phyloP scores from a whole-genome alignment of 1,140 invertebrate genomes.

The Pogonognathellus flavescens region DNA sequence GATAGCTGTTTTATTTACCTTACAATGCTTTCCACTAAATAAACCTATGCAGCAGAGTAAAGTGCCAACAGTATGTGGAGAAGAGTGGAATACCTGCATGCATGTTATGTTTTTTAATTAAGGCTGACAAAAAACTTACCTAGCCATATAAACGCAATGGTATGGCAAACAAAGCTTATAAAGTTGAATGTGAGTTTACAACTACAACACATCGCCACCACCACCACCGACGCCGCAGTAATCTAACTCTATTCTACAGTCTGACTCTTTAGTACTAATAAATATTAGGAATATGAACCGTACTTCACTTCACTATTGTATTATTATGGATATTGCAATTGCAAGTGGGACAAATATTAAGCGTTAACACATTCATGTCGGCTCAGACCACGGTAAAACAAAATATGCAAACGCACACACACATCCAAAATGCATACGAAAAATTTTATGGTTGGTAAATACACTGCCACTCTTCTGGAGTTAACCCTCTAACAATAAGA shows the following conservation, averaged over 20 bases:
- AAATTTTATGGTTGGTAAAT: conserved; percentile 62
- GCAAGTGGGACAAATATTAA: no score
- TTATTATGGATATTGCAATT: no score
- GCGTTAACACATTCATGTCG: no score
- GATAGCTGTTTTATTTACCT: no score
- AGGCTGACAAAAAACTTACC: conserved; percentile 20
- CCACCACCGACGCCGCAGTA: no score
- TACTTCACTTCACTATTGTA: no score
- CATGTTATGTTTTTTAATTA: conserved; percentile 30
- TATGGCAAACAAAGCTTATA: background rate
- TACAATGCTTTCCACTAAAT: no score
- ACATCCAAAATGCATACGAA: conserved; percentile 37
- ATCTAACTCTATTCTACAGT: background rate
- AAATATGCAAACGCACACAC: conserved; percentile 33
- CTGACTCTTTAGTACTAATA: background rate
- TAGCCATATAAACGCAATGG: background rate
- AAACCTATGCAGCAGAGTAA: no score
- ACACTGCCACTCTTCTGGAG: background rate
- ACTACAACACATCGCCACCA: background rate
- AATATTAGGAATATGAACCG: background rate
- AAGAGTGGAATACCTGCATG: background rate
- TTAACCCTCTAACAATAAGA: no score
- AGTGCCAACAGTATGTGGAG: no score
- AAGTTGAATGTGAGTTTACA: background rate
- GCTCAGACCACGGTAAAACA: background rate